Evolutionary conservation across 92 coral and sea anemone genomes (phyloP).

Genomic region (Muricea muricata): DNA sequence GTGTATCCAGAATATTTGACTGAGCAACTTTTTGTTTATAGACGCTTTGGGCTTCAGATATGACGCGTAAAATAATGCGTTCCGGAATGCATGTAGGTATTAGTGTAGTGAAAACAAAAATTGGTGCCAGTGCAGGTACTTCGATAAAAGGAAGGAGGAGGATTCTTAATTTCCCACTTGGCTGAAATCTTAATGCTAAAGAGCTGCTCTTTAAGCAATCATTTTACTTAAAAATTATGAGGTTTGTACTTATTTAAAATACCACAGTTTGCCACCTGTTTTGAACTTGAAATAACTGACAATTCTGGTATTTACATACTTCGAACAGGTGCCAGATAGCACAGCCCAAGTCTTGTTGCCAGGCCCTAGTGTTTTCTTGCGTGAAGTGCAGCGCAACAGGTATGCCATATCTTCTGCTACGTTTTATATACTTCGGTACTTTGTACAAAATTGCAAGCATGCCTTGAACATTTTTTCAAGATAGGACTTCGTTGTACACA

Average conservation of each 20-base stretch:
- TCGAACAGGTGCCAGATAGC: background rate
- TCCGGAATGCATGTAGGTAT: background rate
- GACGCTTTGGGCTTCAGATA: background rate
- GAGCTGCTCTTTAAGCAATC: background rate
- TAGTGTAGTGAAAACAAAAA: too few species aligned
- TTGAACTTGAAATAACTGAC: background rate
- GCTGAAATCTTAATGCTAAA: background rate
- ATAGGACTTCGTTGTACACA: too few species aligned
- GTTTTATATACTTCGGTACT: too few species aligned
- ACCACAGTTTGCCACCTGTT: background rate
- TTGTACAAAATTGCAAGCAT: too few species aligned
- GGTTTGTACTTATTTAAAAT: background rate
- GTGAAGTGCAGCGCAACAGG: too few species aligned
- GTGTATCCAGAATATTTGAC: background rate
- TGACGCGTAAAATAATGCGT: background rate
- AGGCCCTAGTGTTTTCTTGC: too few species aligned
- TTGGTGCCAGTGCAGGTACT: too few species aligned
- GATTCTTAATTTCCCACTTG: too few species aligned
- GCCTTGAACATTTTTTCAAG: too few species aligned
- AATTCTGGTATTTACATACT: background rate
- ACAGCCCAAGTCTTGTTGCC: too few species aligned
- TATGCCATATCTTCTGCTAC: too few species aligned
- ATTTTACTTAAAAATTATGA: background rate
- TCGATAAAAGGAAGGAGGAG: too few species aligned
- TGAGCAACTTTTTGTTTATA: slow-evolving; percentile 5